These are phyloP conservation scores for Rhinophrynus dorsalis DNA, from an alignment of 2,797 vertebrate genomes.

Conservation along the genomic window DNA sequence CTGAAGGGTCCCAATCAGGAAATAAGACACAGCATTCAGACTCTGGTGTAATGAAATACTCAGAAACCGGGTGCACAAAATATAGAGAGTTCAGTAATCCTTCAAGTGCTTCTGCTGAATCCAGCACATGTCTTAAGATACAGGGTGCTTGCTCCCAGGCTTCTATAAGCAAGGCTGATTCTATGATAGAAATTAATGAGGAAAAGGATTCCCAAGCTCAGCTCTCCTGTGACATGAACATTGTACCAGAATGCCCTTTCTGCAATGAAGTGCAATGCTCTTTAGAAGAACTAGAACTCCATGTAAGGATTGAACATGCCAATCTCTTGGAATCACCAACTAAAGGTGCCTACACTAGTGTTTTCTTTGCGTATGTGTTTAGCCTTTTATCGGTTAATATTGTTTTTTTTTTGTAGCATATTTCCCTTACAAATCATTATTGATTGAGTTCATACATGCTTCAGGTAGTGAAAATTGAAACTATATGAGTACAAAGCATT, in stretches of 20 bases:
- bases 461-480: too few relatives aligned
- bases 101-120: background rate
- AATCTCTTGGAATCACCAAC: slow-evolving; percentile 54
- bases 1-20: background rate
- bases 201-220: background rate
- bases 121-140: background rate
- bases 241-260: slow-evolving; percentile 55
- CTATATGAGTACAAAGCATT: too few relatives aligned
- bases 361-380: too few relatives aligned
- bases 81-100: background rate
- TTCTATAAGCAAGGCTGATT: background rate
- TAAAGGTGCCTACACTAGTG: slow-evolving; percentile 68
- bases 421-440: too few relatives aligned
- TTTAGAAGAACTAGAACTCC: slow-evolving; percentile 56
- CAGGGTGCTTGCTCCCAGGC: background rate
- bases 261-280: slow-evolving; percentile 53
- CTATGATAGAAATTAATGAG: background rate
- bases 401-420: too few relatives aligned
- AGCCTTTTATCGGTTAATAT: too few relatives aligned
- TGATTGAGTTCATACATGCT: too few relatives aligned
- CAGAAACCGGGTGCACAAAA: background rate
- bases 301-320: slow-evolving; percentile 62
- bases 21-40: too few relatives aligned
- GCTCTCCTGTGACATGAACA: background rate
- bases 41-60: too few relatives aligned